These are phyloP conservation scores for Myiotriccus ornatus DNA, from an alignment of 2,797 vertebrate species.

Conservation along the genomic window DNA sequence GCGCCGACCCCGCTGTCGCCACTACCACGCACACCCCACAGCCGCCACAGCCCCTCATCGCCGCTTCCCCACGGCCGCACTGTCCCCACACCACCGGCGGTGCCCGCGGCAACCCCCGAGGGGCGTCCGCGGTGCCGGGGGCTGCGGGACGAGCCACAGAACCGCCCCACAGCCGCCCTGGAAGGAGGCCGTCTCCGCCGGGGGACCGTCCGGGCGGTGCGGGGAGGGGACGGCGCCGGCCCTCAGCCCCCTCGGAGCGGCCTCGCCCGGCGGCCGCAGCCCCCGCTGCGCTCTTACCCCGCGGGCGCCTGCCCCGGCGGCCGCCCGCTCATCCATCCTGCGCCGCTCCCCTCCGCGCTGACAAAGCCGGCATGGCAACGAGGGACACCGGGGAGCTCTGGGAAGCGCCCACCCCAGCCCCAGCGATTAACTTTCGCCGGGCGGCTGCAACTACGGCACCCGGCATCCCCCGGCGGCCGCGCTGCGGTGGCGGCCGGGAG, in stretches of 20 bases:
- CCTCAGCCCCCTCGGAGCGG: neutral
- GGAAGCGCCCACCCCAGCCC: neutral
- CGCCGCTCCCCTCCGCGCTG: neutral
- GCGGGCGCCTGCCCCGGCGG: conserved; percentile 11
- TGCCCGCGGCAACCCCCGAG: neutral
- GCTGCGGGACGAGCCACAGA: neutral
- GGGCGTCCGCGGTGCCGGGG: neutral
- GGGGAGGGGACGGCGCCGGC: neutral
- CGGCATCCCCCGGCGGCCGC: neutral
- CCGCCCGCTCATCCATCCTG: conserved; percentile 30
- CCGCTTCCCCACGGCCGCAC: neutral
- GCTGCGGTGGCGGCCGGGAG: conserved; percentile 47
- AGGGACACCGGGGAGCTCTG: neutral
- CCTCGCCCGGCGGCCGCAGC: neutral
- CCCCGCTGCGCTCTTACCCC: neutral
- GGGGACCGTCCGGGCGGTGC: neutral
- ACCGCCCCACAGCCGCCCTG: neutral
- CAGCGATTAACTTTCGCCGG: conserved; percentile 16
- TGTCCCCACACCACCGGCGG: neutral
- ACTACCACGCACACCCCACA: neutral
- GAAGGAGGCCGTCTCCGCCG: neutral
- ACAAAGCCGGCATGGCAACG: conserved; percentile 18
- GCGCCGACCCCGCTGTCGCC: neutral
- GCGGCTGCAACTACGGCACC: conserved; percentile 23
- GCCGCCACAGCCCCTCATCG: neutral